A percentile compares a stretch with the other conserved stretches of the same genome.
phyloP scores from a whole-genome alignment of 1,140 invertebrate genomes.

The Semibalanus balanoides region DNA sequence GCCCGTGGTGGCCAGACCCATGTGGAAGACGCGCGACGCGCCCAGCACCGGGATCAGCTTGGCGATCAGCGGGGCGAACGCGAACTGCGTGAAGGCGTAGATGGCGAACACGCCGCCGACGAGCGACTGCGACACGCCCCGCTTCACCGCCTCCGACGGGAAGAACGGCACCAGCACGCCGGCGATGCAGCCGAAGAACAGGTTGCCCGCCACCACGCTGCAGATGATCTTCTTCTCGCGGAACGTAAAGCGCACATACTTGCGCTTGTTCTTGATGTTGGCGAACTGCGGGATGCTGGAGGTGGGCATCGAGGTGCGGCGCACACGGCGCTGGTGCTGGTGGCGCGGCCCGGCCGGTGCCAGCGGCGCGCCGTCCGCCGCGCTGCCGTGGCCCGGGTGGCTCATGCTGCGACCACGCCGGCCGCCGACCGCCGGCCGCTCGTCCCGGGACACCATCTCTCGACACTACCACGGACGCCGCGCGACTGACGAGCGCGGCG shows the following conservation, averaged over 20 bases:
- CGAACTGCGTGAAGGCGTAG: slow-evolving; percentile 19
- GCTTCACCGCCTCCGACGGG: slow-evolving; percentile 30
- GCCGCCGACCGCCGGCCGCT: neutral
- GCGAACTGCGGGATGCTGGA: neutral
- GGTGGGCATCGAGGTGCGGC: neutral
- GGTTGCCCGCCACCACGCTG: slow-evolving; percentile 22
- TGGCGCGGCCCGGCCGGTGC: neutral
- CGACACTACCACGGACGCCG: too few species aligned
- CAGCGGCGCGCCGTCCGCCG: too few species aligned
- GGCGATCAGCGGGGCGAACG: slow-evolving; percentile 29
- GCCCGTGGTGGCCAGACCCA: slow-evolving; percentile 31
- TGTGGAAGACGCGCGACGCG: slow-evolving; percentile 27
- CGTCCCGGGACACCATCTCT: neutral
- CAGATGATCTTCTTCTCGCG: slow-evolving; percentile 1
- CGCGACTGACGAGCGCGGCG: too few species aligned
- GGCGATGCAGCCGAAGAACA: slow-evolving; percentile 29
- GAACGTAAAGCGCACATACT: neutral
- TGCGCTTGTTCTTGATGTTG: neutral
- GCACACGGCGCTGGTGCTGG: neutral
- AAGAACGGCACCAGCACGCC: slow-evolving; percentile 32
- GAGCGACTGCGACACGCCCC: slow-evolving; percentile 24
- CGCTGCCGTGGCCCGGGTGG: too few species aligned
- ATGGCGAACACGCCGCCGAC: slow-evolving; percentile 25
- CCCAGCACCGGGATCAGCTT: slow-evolving; percentile 39
- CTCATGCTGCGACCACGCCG: neutral